A percentile compares a stretch with the other conserved stretches of the same genome.
These are phyloP conservation scores for Peromyscus leucopus DNA, from an alignment of 2,113 vertebrate species.

Conservation along the genomic window DNA sequence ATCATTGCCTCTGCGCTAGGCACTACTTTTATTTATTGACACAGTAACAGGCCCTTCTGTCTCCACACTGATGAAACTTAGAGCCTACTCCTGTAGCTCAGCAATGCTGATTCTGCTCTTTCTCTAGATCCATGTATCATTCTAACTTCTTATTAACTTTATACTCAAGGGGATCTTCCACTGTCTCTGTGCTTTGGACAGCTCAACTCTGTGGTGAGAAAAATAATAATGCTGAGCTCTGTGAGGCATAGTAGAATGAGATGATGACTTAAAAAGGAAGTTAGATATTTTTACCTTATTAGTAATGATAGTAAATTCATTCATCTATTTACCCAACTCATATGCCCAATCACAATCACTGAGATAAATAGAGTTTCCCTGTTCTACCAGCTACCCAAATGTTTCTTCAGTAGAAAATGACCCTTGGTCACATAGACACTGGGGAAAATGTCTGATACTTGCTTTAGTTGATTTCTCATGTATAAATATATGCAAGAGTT, in stretches of 20 bases:
- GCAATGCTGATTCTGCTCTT: neutral
- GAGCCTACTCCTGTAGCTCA: neutral
- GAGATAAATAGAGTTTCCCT: neutral
- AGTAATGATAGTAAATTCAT: neutral
- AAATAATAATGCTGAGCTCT: neutral
- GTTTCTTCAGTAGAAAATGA: neutral
- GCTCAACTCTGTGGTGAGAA: constrained; percentile 1
- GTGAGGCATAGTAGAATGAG: neutral
- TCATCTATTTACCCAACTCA: neutral
- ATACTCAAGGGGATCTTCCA: neutral
- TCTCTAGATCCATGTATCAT: neutral
- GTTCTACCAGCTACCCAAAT: neutral
- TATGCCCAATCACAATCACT: neutral
- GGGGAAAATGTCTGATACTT: neutral
- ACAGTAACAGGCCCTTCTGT: neutral
- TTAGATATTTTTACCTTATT: neutral
- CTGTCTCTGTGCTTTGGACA: neutral
- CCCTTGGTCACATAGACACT: neutral
- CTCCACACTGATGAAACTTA: neutral
- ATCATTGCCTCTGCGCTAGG: neutral
- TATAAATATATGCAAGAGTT: neutral
- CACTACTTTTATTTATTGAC: neutral
- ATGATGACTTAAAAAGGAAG: neutral
- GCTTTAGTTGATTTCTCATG: neutral
- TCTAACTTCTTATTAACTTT: neutral